A percentile compares a stretch with the other conserved stretches of the same genome.
These are phyloP conservation scores for Pelodytes ibericus DNA, from an alignment of 2,797 vertebrate species.

Conservation along the genomic window DNA sequence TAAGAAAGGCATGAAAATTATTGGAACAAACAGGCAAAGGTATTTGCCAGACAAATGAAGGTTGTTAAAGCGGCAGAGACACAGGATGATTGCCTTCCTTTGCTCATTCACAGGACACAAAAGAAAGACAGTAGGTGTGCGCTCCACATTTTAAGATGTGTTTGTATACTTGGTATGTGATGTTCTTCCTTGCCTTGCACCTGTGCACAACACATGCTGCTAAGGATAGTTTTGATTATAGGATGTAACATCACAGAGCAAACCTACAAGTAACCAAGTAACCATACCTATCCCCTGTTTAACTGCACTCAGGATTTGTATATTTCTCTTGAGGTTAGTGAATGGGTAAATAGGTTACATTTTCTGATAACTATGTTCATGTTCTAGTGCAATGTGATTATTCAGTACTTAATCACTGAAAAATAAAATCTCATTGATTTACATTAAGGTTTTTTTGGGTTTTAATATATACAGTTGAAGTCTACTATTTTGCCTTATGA, in stretches of 20 bases:
- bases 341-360: no score
- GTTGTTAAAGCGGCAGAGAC: background rate
- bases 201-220: background rate
- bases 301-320: no score
- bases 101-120: background rate
- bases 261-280: no score
- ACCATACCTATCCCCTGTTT: no score
- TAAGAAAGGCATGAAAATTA: background rate
- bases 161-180: background rate
- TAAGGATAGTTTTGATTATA: background rate
- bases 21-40: background rate
- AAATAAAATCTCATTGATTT: background rate
- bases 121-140: conserved; percentile 34
- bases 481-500: no score
- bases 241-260: background rate
- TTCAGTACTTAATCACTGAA: background rate
- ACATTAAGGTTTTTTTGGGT: background rate
- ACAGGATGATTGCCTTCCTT: background rate
- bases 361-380: no score
- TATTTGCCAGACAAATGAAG: background rate
- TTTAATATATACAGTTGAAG: background rate
- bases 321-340: background rate
- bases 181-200: background rate
- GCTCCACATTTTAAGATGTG: background rate
- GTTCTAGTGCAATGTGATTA: background rate